Conservation (phyloP, 2,888 invertebrate genomes). For the Netelia fuscicornis region DNA sequence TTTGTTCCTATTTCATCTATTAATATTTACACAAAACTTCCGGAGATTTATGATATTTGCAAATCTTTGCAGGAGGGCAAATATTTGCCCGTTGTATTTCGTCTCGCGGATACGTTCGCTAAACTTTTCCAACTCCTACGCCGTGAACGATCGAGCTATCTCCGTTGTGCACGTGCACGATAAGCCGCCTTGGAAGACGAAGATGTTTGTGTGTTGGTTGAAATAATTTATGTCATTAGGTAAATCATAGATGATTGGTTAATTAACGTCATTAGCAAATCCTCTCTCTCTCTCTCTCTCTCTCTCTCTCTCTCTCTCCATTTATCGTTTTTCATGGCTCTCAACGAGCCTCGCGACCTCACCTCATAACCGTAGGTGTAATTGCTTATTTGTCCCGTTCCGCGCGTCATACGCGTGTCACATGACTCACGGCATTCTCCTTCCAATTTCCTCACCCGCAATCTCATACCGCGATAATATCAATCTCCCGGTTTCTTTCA, state of each 20-base stretch:
- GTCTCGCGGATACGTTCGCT: too few species aligned
- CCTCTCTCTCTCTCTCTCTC: constrained; percentile 23
- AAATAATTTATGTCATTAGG: constrained; percentile 38
- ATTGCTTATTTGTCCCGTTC: constrained; percentile 30
- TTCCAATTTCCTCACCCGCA: background rate
- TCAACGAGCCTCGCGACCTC: constrained; percentile 23
- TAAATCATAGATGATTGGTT: constrained; percentile 53
- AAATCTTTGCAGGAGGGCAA: too few species aligned
- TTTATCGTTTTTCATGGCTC: constrained; percentile 8
- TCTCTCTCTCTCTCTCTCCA: constrained; percentile 16
- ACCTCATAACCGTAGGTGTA: constrained; percentile 16
- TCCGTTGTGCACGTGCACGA: too few species aligned
- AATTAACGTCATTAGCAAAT: constrained; percentile 44
- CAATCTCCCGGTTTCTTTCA: constrained; percentile 23
- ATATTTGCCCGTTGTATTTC: too few species aligned
- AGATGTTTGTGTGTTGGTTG: constrained; percentile 18
- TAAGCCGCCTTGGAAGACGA: too few species aligned
- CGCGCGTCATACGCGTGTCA: background rate
- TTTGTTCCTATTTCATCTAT: too few species aligned
- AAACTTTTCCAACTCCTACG: constrained; percentile 38
- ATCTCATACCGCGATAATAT: constrained; percentile 38
- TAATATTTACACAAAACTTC: too few species aligned
- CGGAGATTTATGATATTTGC: too few species aligned
- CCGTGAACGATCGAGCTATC: constrained; percentile 25
- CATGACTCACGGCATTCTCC: constrained; percentile 17